Conservation (phyloP, 1,140 invertebrate genomes). For the Drosophila nebulosa region DNA sequence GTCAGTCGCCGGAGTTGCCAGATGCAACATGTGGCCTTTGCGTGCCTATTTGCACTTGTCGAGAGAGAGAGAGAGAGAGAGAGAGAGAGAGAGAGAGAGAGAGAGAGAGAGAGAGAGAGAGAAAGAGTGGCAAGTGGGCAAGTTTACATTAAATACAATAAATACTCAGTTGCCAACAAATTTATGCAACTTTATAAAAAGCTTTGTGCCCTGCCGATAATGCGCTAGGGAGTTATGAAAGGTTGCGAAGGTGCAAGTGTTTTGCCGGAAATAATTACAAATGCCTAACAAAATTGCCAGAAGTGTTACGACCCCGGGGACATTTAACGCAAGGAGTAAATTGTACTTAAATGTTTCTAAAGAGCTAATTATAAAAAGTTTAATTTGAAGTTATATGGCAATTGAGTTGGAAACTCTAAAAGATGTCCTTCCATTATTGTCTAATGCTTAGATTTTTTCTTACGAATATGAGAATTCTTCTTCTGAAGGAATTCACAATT, state of each 20-base stretch:
- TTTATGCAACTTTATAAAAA: constrained; percentile 62
- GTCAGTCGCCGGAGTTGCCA: constrained; percentile 33
- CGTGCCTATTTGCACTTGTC: constrained; percentile 70
- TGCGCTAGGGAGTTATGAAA: neutral
- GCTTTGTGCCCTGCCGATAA: constrained; percentile 2
- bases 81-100: too few species aligned
- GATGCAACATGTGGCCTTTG: constrained; percentile 67
- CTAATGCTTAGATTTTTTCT: too few species aligned
- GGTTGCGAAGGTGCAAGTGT: neutral
- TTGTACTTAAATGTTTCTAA: neutral
- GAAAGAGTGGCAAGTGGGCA: constrained; percentile 59
- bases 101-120: too few species aligned
- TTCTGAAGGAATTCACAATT: too few species aligned
- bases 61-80: too few species aligned
- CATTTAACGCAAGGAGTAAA: neutral
- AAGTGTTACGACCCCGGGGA: neutral
- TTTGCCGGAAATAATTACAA: neutral
- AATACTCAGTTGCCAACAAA: constrained; percentile 58
- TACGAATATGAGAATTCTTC: too few species aligned
- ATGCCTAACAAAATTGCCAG: neutral
- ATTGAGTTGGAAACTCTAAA: too few species aligned
- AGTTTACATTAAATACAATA: constrained; percentile 76
- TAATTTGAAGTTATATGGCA: too few species aligned
- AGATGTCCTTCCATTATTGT: too few species aligned
- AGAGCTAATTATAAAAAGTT: neutral